Evolutionary conservation across 2,113 vertebrate genomes (phyloP), one percentile per base, ranked within the genome.

Genomic region (Scomber colias): DNA sequence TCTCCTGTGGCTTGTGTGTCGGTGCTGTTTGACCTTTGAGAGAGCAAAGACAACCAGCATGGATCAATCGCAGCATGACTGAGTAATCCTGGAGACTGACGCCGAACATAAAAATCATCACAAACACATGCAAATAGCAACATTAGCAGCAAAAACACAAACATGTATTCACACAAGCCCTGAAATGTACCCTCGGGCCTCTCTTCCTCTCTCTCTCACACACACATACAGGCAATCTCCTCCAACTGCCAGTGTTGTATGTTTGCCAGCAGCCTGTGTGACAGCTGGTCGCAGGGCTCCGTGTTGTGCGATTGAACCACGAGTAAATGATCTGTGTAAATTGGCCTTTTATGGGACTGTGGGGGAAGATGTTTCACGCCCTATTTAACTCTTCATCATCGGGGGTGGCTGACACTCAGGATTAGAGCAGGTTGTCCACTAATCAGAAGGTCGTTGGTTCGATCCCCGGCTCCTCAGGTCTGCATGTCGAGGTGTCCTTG

Each of bases 251-350:
- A 49, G 66, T 2, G 69, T 53, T 66, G 67, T 69, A 44, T 88
- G 77, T 90, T 87, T 89, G 75, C 83, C 70, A 62, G 77, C 75
- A 87, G 83, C 60, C 31, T 50, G 81, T 82, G 87, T 70, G 79
- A 87, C 88, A 89, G 87, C 91, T 92, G 89, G 74, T 67, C 15
- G 14, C 1, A 27, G 69, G 64, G 70, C 68, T 74, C 30, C 1
- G 1, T 81, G 83, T 63, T 85, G 81, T 82, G 84, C 51, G 60
- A 77, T 53, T 73, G 75, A 70, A 71, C 79, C 24, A 10, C 6
- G 2, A 65, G 81, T 92, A 89, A 92, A 93, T 93, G 84, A 90
- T 90, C 80, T 88, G 91, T 92, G 82, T 89, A 92, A 91, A 92
- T 83, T 89, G 84, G 84, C n/a, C 79, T 83, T 93, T 93, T 92